Base-by-base conservation (phyloP, 2,113 vertebrate genomes). In the Manacus vitellinus region DNA sequence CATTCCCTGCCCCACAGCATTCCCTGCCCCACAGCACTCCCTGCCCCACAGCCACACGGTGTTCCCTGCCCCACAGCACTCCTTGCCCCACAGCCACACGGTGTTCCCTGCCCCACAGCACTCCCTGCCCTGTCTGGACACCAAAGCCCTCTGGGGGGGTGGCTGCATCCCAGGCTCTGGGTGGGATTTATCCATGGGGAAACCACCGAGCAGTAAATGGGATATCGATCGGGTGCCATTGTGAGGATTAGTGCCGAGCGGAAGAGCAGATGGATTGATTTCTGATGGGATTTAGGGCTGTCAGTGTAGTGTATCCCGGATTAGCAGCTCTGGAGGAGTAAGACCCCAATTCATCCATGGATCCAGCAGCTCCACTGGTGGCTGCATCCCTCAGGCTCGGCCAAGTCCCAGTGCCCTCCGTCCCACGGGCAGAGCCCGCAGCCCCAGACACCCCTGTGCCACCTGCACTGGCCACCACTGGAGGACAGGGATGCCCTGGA, bases 231-330 rank as follows among this genome's bases (percentile, higher is more conserved):
- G 1, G 49, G 27, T 37, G 49, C 43, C 35, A 17, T 56, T 63
- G 88, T 28, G 72, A 27, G 63, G 46, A 72, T 89, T 59, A 89
- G 35, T 6, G 75, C 65, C 27, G 43, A 52, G 76, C 0, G 0
- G 59, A 70, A 63, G 58, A 87, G 25, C 62, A 84, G 77, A 75
- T 72, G 85, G 77, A 84, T 87, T 89, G 61, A 83, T 89, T 90
- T 62, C 92, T 47, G 9, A 30, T 58, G 37, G 81, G 55, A 6
- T 92, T 89, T 76, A 33, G 35, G 35, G 85, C 81, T 94, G 85
- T 25, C 80, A 27, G 62, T 61, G 31, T 24, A 20, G 61, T 61
- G 31, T 24, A 20, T 24, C 35, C 76, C 43, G 7, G 62, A 23
- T 65, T 41, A 55, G 47, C 51, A 41, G 51, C 67, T 56, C 61